Conservation (phyloP, 2,113 vertebrate species). For the Rhineura floridana region DNA sequence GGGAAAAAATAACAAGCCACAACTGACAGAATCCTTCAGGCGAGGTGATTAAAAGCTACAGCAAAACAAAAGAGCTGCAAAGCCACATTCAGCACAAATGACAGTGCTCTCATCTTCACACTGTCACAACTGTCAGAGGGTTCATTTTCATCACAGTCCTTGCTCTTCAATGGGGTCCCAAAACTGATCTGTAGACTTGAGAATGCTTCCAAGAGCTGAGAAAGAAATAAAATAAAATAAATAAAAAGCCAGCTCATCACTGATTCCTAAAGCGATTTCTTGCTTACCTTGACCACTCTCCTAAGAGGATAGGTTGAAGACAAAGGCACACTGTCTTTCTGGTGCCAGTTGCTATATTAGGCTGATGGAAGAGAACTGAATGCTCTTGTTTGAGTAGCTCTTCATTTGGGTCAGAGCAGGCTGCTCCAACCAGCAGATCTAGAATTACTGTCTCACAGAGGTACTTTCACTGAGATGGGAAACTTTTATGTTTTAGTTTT, state of each 20-base stretch:
- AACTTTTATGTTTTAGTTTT: background rate
- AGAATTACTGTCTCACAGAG: background rate
- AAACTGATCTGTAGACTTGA: slow-evolving; percentile 36
- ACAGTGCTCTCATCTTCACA: slow-evolving; percentile 37
- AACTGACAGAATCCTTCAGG: slow-evolving; percentile 33
- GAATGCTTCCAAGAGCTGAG: slow-evolving; percentile 29
- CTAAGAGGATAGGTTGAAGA: background rate
- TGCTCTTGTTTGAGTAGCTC: background rate
- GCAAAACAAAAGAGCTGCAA: slow-evolving; percentile 53
- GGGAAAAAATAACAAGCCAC: slow-evolving; percentile 18
- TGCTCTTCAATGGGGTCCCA: slow-evolving; percentile 34
- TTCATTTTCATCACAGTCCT: slow-evolving; percentile 33
- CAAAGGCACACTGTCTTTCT: background rate
- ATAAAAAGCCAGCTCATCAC: background rate
- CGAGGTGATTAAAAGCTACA: slow-evolving; percentile 28
- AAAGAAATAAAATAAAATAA: background rate
- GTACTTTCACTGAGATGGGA: background rate
- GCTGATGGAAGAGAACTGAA: background rate
- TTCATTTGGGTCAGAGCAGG: background rate
- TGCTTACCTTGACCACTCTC: slow-evolving; percentile 26
- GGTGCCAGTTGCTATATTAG: background rate
- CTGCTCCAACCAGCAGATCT: background rate
- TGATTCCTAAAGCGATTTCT: slow-evolving; percentile 43
- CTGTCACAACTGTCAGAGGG: slow-evolving; percentile 12
- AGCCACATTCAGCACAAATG: slow-evolving; percentile 26